Conservation (phyloP, 2,888 invertebrate species). For the Meganola albula region DNA sequence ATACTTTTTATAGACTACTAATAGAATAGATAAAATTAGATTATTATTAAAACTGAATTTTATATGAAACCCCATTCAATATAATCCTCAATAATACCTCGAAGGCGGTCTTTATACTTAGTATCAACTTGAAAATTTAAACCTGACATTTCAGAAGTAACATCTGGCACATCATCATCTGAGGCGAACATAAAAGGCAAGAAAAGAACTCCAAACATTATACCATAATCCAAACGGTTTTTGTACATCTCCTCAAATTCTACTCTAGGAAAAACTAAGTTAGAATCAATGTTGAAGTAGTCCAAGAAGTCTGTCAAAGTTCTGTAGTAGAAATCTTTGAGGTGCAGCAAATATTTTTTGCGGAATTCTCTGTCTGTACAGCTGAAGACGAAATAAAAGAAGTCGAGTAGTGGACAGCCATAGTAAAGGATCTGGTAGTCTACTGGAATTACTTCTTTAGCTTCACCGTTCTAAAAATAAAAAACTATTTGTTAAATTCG, state of each 20-base stretch:
- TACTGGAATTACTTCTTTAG: constrained; percentile 29
- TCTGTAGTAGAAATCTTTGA: constrained; percentile 38
- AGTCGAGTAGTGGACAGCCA: constrained; percentile 30
- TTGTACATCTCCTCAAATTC: constrained; percentile 36
- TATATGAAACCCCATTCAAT: constrained; percentile 30
- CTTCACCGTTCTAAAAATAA: constrained; percentile 25
- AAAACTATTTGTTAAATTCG: not conserved
- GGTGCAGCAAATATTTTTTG: constrained; percentile 27
- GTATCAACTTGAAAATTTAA: constrained; percentile 16
- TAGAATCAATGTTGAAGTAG: constrained; percentile 33
- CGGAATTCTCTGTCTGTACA: constrained; percentile 35
- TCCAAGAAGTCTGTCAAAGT: constrained; percentile 30
- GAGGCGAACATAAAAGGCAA: constrained; percentile 21
- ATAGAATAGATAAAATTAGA: too few relatives aligned
- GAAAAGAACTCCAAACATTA: constrained; percentile 28
- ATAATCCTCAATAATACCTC: constrained; percentile 33
- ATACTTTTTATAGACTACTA: too few relatives aligned
- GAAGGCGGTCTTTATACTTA: constrained; percentile 20
- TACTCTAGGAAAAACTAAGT: constrained; percentile 28
- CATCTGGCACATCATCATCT: constrained; percentile 9
- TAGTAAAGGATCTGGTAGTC: constrained; percentile 35
- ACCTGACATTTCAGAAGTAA: constrained; percentile 8
- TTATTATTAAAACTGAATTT: not conserved
- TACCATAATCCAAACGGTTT: constrained; percentile 34
- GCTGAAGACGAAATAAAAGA: constrained; percentile 31